Conservation (phyloP, 2,888 invertebrate genomes). For the Metalampra italica region DNA sequence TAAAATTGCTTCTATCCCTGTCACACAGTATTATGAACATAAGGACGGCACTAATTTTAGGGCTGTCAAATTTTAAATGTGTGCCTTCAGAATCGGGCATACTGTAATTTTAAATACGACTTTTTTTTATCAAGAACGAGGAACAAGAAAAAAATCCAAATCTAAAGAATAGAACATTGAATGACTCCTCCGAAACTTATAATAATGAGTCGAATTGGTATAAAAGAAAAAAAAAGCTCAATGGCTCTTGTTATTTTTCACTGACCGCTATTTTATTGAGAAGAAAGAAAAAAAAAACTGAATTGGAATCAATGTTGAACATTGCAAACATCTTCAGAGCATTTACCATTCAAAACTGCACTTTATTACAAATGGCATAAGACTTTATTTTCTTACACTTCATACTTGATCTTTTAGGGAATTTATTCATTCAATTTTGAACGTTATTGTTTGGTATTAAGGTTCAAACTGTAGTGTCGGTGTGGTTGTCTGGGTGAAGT, state of each 20-base stretch:
- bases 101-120: no score
- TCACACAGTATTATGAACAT: no score
- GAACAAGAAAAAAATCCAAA: no score
- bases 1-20: no score
- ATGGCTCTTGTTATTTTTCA: conserved; percentile 1
- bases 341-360: neutral
- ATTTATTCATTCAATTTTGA: neutral
- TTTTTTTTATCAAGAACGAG: no score
- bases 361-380: neutral
- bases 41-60: no score
- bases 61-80: no score
- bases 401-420: neutral
- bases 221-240: neutral
- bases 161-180: no score
- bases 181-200: neutral
- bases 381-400: neutral
- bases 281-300: neutral
- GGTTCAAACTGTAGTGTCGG: neutral
- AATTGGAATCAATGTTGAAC: neutral
- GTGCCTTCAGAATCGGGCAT: no score
- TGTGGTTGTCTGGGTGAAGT: conserved; percentile 5
- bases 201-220: neutral
- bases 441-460: neutral
- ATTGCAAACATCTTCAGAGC: neutral
- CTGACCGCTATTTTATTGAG: conserved; percentile 2